Evolutionary conservation across 2,113 vertebrate genomes (phyloP).

Genomic region (Acrocephalus kingi): DNA sequence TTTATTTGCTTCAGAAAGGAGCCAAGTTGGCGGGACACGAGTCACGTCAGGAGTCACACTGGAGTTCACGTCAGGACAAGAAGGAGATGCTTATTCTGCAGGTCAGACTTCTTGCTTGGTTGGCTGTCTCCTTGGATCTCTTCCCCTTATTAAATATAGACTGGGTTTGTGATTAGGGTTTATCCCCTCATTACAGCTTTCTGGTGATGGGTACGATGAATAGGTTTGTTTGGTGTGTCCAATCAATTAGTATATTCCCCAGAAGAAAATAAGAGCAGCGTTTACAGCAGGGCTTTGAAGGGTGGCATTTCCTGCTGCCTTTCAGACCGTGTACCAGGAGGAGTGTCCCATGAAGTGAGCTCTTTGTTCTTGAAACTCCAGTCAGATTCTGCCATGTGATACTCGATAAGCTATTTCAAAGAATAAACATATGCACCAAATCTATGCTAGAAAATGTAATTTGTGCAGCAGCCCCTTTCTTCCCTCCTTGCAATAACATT

Average conservation of each 20-base stretch:
- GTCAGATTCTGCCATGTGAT: background rate
- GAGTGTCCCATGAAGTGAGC: background rate
- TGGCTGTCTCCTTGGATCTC: background rate
- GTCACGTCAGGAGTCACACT: background rate
- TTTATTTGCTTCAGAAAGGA: slow-evolving; percentile 24
- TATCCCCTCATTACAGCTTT: slow-evolving; percentile 34
- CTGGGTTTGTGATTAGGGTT: slow-evolving; percentile 35
- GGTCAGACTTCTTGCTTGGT: slow-evolving; percentile 22
- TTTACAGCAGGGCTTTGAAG: slow-evolving; percentile 48
- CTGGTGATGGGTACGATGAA: background rate
- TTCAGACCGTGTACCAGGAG: background rate
- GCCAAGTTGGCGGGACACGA: background rate
- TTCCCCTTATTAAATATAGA: background rate
- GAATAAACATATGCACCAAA: background rate
- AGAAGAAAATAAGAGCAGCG: background rate
- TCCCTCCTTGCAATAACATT: background rate
- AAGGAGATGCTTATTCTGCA: background rate
- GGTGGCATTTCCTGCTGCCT: slow-evolving; percentile 44
- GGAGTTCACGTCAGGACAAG: slow-evolving; percentile 26
- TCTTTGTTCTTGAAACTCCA: slow-evolving; percentile 28
- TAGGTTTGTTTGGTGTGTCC: slow-evolving; percentile 32
- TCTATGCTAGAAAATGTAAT: background rate
- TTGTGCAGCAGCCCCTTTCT: background rate
- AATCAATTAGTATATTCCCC: background rate
- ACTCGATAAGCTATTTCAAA: slow-evolving; percentile 7